A percentile compares a stretch with the other conserved stretches of the same genome.
phyloP scores from a whole-genome alignment of 2,888 invertebrate genomes.

The Polydrusus cervinus region DNA sequence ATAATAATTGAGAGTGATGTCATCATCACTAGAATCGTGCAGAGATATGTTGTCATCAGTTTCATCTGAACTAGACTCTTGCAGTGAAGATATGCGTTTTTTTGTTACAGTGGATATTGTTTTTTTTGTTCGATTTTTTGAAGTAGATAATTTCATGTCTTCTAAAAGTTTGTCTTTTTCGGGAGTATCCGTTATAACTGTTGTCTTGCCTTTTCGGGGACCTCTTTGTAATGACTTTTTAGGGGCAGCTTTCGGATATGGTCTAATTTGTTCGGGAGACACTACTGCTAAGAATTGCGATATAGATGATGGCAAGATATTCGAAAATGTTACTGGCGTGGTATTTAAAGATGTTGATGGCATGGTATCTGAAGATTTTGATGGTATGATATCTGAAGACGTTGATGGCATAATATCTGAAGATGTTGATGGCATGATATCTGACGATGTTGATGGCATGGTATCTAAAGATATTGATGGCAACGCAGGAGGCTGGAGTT shows the following conservation, averaged over 20 bases:
- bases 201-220: constrained; percentile 34
- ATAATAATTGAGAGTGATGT: constrained; percentile 1
- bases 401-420: no score
- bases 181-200: constrained; percentile 36
- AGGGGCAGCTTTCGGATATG: constrained; percentile 39
- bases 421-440: no score
- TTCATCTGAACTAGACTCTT: constrained; percentile 29
- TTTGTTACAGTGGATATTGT: constrained; percentile 17
- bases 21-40: constrained; percentile 29
- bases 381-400: no score
- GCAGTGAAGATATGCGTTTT: constrained; percentile 13
- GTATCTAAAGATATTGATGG: background rate
- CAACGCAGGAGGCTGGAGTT: background rate
- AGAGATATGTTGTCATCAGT: constrained; percentile 3
- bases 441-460: no score
- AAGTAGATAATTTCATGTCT: constrained; percentile 13
- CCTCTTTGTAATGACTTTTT: constrained; percentile 10
- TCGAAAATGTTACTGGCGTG: no score
- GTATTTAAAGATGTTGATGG: no score
- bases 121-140: background rate
- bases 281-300: no score
- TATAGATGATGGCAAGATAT: no score
- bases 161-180: constrained; percentile 38
- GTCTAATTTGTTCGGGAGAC: constrained; percentile 43
- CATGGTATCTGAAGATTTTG: no score